phyloP scores from a whole-genome alignment of 1,140 invertebrate genomes.

The Geopemphigus sp. region DNA sequence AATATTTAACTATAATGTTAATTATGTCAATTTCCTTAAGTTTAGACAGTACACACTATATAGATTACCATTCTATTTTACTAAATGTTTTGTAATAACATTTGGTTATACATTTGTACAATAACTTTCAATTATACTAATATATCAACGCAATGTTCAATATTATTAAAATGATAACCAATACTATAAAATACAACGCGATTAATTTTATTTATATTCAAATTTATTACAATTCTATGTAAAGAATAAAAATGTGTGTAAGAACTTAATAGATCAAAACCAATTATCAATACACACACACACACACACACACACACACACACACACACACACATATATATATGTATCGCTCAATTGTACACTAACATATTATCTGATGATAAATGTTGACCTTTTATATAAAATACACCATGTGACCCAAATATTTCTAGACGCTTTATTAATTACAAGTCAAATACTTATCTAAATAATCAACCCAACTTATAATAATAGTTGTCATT shows the following conservation, averaged over 20 bases:
- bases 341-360: not conserved
- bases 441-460: constrained; percentile 14
- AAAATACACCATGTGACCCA: constrained; percentile 14
- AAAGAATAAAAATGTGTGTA: not conserved
- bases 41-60: not conserved
- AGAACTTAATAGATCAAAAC: not conserved
- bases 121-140: not conserved
- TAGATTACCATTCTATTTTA: not conserved
- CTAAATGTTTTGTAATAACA: not conserved
- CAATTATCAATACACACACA: not conserved
- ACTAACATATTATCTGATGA: not conserved
- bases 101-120: not conserved
- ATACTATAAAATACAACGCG: not conserved
- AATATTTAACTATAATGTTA: not conserved
- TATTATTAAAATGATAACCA: not conserved
- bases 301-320: too few relatives aligned
- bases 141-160: not conserved
- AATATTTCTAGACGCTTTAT: not conserved
- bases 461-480: constrained; percentile 1
- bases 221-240: not conserved
- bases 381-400: constrained; percentile 21
- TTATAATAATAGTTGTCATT: constrained; percentile 29
- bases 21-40: not conserved
- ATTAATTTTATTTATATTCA: not conserved
- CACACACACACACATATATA: too few relatives aligned